Evolutionary conservation across 1,140 invertebrate genomes (phyloP), one percentile per base, ranked within the genome.

Genomic region (Scaptomyza hsui): DNA sequence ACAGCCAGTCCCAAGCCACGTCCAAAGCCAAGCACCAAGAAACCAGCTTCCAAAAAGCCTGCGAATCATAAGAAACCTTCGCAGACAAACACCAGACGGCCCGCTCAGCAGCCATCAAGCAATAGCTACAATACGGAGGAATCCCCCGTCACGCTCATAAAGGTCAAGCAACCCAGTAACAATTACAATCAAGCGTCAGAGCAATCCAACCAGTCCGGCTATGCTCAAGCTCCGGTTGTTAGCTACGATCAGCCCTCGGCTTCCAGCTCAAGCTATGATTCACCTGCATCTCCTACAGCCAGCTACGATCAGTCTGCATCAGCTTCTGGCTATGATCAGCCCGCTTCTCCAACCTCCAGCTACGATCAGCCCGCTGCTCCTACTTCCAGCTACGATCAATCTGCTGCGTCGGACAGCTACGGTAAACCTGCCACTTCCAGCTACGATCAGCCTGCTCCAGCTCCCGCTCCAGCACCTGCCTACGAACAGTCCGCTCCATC

Each of bases 1-100:
- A 89, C 83, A 0, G 83, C 83, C 4, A 77, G 75, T 2, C 75
- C 83, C n/a, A 77, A 61, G 19, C 82, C 82, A 3, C 65, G 75
- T 3, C 82, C 82, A 3, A 77, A 72, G 64, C 78, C 78, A 1
- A 72, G 9, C 5, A 78, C 67, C 6, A 89, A 82, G 53, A 63
- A 78, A 16, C 52, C 56, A 9, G 42, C 49, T 0, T 35, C 15
- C 1, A 52, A 47, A 16, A 24, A 41, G 16, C 26, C 39, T 2
- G n/a, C 39, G 10, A 60, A 18, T 13, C 65, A 71, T 2, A 75
- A 75, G 55, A 59, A 59, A 35, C 72, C 77, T 6, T n/a, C 70
- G 1, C 51, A 16, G 15, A 71, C 32, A 21, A 72, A 24, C 39
- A 81, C 56, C 4, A 75, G 60, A 56, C 52, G 44, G 67, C 81